phyloP scores from a whole-genome alignment of 2,888 invertebrate genomes.

The Tetheella fluctuosa region DNA sequence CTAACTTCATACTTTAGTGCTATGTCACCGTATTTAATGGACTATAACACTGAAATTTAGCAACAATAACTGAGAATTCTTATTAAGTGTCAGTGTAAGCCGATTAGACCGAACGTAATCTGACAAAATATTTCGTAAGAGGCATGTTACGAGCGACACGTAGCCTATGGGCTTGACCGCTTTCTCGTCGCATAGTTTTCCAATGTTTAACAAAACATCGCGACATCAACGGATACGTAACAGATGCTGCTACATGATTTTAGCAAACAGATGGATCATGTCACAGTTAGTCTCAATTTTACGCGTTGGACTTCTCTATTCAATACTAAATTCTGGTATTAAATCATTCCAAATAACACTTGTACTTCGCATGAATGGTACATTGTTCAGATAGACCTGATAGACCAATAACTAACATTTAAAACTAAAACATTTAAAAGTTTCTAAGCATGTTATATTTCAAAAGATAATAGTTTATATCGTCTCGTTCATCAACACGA shows the following conservation, averaged over 20 bases:
- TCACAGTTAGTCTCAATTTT: too few relatives aligned
- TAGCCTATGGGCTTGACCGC: slow-evolving; percentile 33
- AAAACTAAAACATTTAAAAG: neutral
- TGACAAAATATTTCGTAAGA: slow-evolving; percentile 46
- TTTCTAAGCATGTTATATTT: neutral
- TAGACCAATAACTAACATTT: too few relatives aligned
- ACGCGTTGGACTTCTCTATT: neutral
- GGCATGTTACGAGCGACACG: slow-evolving; percentile 37
- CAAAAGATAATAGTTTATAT: neutral
- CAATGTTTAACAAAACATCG: slow-evolving; percentile 29
- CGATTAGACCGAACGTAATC: slow-evolving; percentile 34
- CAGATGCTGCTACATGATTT: slow-evolving; percentile 4
- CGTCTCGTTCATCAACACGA: neutral
- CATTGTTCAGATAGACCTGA: neutral
- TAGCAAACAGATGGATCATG: neutral
- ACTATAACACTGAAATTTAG: slow-evolving; percentile 4
- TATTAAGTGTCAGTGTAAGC: slow-evolving; percentile 4
- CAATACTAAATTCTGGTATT: neutral
- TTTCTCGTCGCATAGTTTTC: slow-evolving; percentile 46
- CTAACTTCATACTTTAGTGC: too few relatives aligned
- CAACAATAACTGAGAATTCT: slow-evolving; percentile 11
- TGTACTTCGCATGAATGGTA: neutral
- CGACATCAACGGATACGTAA: slow-evolving; percentile 28
- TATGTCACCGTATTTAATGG: neutral
- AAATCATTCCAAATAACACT: neutral